Evolutionary conservation across 2,888 invertebrate species (phyloP), one percentile per base, ranked within the genome.

Genomic region (Drosophila maculinotata): DNA sequence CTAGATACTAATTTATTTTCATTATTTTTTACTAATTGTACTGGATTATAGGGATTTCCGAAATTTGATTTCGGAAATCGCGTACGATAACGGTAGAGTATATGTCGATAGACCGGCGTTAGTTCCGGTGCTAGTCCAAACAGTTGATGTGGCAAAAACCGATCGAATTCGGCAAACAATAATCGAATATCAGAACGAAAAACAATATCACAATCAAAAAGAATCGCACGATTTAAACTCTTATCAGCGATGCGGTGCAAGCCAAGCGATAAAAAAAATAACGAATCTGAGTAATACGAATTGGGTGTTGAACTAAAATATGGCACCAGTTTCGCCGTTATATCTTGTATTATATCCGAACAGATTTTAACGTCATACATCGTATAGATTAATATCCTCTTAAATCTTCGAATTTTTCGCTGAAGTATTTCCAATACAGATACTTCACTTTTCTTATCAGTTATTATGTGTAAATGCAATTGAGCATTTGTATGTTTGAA

Each of bases 191-290:
- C 95, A 17, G 93, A 93, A 74, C 93, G 93, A 90, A 97, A 95
- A 90, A 95, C 94, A 45, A 95, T 93, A 92, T 97, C 97, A 76
- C 95, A 94, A 91, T 97, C 97, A 47, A 96, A 91, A 91, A 96
- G 93, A 68, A 95, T 93, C 12, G 95, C 94, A 69, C 92, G 91
- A 23, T 93, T 92, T 84, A 96, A 93, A 48, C 92, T 89, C 2
- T 80, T 63, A 9, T 95, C 94, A 36, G 95, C 94, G 45, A 96
- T 93, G 78, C 93, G 92, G 89, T 96, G 95, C 23, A 96, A 89
- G 1, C 95, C 95, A 47, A 96, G 92, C 0, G 96, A 96, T 25
- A 96, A 90, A 89, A 95, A 96, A 91, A 96, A 97, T 20, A 96
- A 91, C 1, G 95, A 94, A 90, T 96, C 95, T 76, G 95, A 95